Evolutionary conservation across 1,140 invertebrate species (phyloP).

Genomic region (Oryzaephilus surinamensis): DNA sequence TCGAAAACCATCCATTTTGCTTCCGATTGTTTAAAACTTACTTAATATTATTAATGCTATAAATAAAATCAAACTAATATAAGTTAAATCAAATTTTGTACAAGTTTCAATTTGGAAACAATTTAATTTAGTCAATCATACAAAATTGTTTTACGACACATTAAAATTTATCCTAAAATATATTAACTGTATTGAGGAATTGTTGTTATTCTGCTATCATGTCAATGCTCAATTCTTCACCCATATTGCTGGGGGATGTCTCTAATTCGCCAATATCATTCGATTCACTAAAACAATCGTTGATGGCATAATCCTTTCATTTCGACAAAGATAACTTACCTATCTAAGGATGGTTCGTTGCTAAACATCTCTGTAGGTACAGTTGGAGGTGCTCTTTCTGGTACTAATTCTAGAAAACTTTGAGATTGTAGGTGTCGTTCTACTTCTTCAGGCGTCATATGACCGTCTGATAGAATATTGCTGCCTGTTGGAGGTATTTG

Average conservation of each 20-base stretch:
- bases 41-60: no score
- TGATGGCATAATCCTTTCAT: constrained; percentile 2
- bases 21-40: no score
- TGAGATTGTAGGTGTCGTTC: constrained; percentile 82
- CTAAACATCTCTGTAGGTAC: constrained; percentile 89
- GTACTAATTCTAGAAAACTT: constrained; percentile 66
- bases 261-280: constrained; percentile 67
- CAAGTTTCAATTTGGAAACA: no score
- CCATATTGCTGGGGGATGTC: constrained; percentile 61
- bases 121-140: no score
- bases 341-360: constrained; percentile 77
- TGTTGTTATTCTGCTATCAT: constrained; percentile 36
- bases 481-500: constrained; percentile 36
- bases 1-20: no score
- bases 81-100: no score
- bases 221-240: constrained; percentile 56
- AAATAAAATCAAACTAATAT: no score
- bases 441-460: constrained; percentile 85
- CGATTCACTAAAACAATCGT: constrained; percentile 67
- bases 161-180: no score
- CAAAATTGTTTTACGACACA: no score
- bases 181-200: no score
- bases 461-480: constrained; percentile 53
- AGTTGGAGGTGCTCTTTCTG: constrained; percentile 75
- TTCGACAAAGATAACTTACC: constrained; percentile 37